These are phyloP conservation scores for Blera fallax DNA, from an alignment of 2,888 invertebrate genomes.

Conservation along the genomic window DNA sequence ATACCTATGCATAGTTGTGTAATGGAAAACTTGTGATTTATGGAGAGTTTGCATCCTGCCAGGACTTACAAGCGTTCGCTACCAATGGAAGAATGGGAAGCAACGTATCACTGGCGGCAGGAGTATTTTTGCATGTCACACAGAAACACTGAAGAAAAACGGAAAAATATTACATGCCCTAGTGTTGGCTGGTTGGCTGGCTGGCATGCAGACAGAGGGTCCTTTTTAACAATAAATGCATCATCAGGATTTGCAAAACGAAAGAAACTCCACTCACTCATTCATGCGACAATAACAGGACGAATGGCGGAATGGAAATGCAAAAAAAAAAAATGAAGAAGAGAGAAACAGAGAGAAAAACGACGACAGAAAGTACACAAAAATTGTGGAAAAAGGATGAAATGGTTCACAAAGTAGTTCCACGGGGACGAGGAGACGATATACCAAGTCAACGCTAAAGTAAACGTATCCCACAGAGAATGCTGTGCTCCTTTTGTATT, in stretches of 20 bases:
- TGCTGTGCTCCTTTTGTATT: slow-evolving; percentile 52
- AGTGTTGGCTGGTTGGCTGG: no score
- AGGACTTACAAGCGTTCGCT: slow-evolving; percentile 8
- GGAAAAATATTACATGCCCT: slow-evolving; percentile 34
- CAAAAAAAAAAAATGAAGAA: neutral
- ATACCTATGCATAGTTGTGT: slow-evolving; percentile 33
- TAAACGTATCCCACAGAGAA: slow-evolving; percentile 51
- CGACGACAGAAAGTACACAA: slow-evolving; percentile 15
- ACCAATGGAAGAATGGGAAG: neutral
- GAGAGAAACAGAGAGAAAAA: neutral
- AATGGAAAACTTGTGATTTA: slow-evolving; percentile 67
- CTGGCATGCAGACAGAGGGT: slow-evolving; percentile 35
- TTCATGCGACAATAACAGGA: slow-evolving; percentile 47
- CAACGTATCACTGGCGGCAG: slow-evolving; percentile 33
- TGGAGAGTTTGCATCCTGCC: slow-evolving; percentile 50
- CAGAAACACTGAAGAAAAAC: neutral
- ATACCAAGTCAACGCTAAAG: slow-evolving; percentile 35
- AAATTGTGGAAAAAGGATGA: slow-evolving; percentile 25
- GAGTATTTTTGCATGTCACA: slow-evolving; percentile 56
- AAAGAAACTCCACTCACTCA: slow-evolving; percentile 36
- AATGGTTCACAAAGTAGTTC: slow-evolving; percentile 21
- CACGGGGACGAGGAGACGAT: neutral
- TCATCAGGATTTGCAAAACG: slow-evolving; percentile 45
- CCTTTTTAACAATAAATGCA: slow-evolving; percentile 65
- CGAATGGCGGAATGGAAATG: neutral